Base-by-base conservation (phyloP, 2,797 vertebrate species). In the Cyprinodon diabolis region DNA sequence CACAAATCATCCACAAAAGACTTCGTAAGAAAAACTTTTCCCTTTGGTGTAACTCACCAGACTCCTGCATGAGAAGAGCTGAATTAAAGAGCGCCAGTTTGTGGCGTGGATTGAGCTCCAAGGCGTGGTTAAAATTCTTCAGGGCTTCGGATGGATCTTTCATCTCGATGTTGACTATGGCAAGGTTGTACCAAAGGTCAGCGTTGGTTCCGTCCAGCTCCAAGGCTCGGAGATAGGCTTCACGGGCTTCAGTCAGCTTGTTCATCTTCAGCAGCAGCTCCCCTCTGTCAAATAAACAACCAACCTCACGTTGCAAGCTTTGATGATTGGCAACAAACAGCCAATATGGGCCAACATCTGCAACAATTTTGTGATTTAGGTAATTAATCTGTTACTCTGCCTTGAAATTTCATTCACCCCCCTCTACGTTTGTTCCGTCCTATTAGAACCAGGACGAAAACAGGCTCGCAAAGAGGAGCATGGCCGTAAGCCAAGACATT, bases 221-320 rank as follows among this genome's bases (percentile, higher is more conserved):
- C 68, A 99, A 58, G 6, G 98, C 98, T 76, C 95, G 93, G 52
- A 98, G 92, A 87, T 99, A 99, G 49, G 98, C 97, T 55, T 99
- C 97, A 37, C 97, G 97, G 10, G 98, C 98, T 90, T 98, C 96
- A 2, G 94, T 93, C 65, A 97, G 97, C 85, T 98, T 98, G 84
- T 98, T 99, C 98, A 99, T 99, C 95, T 98, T 99, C 79, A 99
- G 82, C 76, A 99, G 96, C 68, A 99, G 90, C 90, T 99, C 98
- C 67, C 98, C 98, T 92, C 98, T 99, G 91, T 52, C 62, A n/a
- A 72, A 69, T 11, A 30, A 51, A 5, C 14, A 71, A 68, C 0
- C 13, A 58, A 63, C 63, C n/a, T 47, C 47, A 63, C n/a, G 4
- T 19, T 63, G 37, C 10, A 63, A 45, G n/a, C 21, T 23, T 65